A percentile compares a stretch with the other conserved stretches of the same genome.
These are phyloP conservation scores for Stomatorhinus ivindoensis DNA, from an alignment of 2,113 vertebrate species.

Conservation along the genomic window DNA sequence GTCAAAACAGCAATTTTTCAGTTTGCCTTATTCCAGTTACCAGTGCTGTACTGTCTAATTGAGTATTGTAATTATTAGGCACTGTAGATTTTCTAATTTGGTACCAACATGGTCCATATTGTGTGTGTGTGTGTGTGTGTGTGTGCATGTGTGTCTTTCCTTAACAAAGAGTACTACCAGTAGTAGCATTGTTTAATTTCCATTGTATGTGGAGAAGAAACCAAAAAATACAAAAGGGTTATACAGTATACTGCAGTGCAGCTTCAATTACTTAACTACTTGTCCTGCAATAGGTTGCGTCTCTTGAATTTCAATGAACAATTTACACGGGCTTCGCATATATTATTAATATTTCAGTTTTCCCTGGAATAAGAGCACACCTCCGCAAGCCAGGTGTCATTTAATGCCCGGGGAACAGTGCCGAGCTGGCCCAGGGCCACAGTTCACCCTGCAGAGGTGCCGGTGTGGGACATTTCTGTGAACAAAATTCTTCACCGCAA, in stretches of 20 bases:
- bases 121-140: neutral
- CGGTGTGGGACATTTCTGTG: neutral
- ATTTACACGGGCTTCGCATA: constrained; percentile 66
- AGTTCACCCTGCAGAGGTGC: constrained; percentile 46
- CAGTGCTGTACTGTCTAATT: neutral
- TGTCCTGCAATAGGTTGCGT: constrained; percentile 53
- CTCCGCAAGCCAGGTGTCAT: constrained; percentile 63
- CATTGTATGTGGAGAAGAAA: neutral
- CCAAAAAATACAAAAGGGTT: constrained; percentile 25
- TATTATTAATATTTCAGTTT: constrained; percentile 70
- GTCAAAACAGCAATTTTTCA: constrained; percentile 30
- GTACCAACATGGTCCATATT: neutral
- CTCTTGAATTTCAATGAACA: constrained; percentile 68
- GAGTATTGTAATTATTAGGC: constrained; percentile 7
- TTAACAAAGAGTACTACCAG: neutral
- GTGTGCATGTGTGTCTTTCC: neutral
- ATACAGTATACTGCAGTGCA: constrained; percentile 44
- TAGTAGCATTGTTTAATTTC: neutral
- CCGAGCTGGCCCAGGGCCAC: constrained; percentile 56
- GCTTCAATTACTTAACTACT: constrained; percentile 60
- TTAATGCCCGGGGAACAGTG: constrained; percentile 56
- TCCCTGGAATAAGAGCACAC: constrained; percentile 29
- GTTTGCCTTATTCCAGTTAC: neutral
- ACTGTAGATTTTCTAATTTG: neutral
- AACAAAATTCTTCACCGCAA: neutral